Conservation (phyloP, 2,113 vertebrate genomes). For the Anoura caudifer region DNA sequence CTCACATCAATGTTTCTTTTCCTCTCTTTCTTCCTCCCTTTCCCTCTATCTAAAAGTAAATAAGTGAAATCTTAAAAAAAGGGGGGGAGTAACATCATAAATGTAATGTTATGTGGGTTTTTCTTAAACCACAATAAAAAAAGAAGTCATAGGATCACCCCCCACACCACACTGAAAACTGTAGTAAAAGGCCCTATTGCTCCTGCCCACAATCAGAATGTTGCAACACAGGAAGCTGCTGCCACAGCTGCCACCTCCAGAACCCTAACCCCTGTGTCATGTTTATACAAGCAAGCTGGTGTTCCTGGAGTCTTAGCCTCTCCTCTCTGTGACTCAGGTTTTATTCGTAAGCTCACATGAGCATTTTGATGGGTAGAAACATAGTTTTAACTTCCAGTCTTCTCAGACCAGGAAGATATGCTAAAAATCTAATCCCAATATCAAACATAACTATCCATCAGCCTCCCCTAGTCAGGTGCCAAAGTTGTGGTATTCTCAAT, state of each 20-base stretch:
- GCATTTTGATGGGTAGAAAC: background rate
- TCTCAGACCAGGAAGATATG: background rate
- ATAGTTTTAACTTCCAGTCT: background rate
- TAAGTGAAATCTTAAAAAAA: no score
- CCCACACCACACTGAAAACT: background rate
- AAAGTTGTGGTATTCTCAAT: background rate
- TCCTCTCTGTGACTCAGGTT: background rate
- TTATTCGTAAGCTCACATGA: background rate
- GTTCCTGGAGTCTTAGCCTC: background rate
- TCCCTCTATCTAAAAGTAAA: no score
- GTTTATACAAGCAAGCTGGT: background rate
- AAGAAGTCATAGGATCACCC: background rate
- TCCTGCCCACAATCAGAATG: background rate
- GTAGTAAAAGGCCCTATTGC: background rate
- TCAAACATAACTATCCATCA: background rate
- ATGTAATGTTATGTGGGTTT: background rate
- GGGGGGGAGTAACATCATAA: background rate
- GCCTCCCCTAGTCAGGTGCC: background rate
- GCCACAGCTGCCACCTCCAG: background rate
- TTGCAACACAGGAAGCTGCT: background rate
- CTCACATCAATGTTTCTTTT: no score
- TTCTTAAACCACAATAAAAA: background rate
- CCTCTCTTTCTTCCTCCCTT: no score
- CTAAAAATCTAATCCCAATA: background rate
- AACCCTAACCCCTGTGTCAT: background rate